A percentile compares a stretch with the other conserved stretches of the same genome.
Conservation (phyloP, 2,888 invertebrate genomes). For the Pseudococcus viburni region DNA sequence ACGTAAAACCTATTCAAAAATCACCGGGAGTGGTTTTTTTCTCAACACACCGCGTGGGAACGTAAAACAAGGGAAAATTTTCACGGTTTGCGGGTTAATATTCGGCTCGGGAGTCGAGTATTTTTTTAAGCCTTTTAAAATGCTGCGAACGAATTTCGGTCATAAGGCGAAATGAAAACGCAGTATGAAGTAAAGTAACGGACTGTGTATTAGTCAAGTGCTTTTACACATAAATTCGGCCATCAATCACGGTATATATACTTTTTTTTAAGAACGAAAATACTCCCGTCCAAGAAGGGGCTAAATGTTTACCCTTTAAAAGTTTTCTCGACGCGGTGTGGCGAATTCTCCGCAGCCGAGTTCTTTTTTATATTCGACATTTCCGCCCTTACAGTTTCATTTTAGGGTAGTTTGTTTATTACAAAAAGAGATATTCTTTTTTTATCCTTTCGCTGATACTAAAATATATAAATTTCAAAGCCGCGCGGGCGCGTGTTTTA, state of each 20-base stretch:
- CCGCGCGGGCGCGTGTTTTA: not conserved
- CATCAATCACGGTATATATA: slow-evolving; percentile 64
- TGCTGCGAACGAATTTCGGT: slow-evolving; percentile 34
- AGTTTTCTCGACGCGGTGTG: slow-evolving; percentile 20
- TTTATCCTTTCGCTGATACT: slow-evolving; percentile 50
- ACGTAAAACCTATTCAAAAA: slow-evolving; percentile 26
- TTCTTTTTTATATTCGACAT: slow-evolving; percentile 46
- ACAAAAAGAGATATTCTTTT: slow-evolving; percentile 53
- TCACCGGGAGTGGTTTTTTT: slow-evolving; percentile 38
- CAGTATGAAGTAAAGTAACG: slow-evolving; percentile 64
- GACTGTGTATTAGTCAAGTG: slow-evolving; percentile 64
- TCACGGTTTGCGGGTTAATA: slow-evolving; percentile 33
- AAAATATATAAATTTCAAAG: slow-evolving; percentile 53
- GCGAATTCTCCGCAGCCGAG: not conserved
- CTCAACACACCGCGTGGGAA: too few relatives aligned
- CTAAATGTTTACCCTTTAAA: slow-evolving; percentile 50
- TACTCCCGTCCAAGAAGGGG: not conserved
- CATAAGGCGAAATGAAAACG: slow-evolving; percentile 48
- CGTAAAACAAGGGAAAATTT: slow-evolving; percentile 29
- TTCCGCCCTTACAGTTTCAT: slow-evolving; percentile 49
- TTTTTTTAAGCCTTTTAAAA: slow-evolving; percentile 48
- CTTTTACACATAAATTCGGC: slow-evolving; percentile 60
- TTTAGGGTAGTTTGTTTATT: slow-evolving; percentile 54
- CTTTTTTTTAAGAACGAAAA: slow-evolving; percentile 36
- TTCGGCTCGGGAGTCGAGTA: not conserved